Conservation (phyloP, 2,797 vertebrate species). For the Scyliorhinus canicula region DNA sequence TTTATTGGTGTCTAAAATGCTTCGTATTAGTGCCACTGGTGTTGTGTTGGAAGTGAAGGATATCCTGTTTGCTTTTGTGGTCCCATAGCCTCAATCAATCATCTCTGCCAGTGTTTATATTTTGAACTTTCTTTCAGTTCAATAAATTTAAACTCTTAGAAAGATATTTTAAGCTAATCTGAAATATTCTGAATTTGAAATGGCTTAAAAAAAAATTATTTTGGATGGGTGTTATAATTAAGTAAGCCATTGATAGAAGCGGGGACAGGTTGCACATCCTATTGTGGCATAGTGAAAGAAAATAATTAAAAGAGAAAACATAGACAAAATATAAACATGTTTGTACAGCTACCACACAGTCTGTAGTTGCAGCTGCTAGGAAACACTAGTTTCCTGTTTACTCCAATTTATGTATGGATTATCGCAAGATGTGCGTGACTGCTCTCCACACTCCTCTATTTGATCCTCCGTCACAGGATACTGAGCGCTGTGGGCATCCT, state of each 20-base stretch:
- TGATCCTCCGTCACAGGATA: not conserved
- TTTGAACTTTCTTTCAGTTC: not conserved
- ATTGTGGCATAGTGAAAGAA: not conserved
- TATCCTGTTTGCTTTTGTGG: slow-evolving; percentile 27
- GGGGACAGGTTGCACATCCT: not conserved
- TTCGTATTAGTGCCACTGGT: not conserved
- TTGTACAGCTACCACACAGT: not conserved
- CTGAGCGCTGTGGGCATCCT: not conserved
- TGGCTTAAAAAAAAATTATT: not conserved
- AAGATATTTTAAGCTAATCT: not conserved
- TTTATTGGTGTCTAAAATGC: not conserved
- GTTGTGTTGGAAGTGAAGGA: slow-evolving; percentile 2
- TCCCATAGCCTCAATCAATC: not conserved
- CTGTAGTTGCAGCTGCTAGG: not conserved
- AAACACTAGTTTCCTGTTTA: slow-evolving; percentile 20
- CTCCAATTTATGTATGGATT: not conserved
- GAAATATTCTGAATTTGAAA: not conserved
- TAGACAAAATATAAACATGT: not conserved
- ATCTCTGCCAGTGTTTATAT: not conserved
- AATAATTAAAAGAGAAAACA: not conserved
- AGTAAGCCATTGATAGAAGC: not conserved
- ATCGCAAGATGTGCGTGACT: not conserved
- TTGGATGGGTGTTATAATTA: not conserved
- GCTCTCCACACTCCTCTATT: too few relatives aligned
- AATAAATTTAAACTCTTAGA: not conserved